Conservation (phyloP, 2,113 vertebrate genomes). For the Cheirogaleus medius region DNA sequence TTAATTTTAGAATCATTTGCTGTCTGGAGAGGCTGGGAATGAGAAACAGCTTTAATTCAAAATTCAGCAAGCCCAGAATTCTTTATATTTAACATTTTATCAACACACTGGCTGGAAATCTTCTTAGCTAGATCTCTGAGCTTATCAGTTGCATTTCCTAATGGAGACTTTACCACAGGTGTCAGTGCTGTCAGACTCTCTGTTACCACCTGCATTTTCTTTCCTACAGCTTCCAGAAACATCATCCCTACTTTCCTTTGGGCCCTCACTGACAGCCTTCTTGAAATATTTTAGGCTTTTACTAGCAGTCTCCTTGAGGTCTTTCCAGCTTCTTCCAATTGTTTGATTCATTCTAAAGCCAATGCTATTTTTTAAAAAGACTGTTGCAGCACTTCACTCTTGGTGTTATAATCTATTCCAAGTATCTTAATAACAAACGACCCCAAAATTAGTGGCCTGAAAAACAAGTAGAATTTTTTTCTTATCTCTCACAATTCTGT, state of each 20-base stretch:
- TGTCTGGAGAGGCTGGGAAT: background rate
- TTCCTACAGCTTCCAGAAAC: background rate
- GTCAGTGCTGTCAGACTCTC: background rate
- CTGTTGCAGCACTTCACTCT: background rate
- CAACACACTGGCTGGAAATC: background rate
- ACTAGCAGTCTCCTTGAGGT: background rate
- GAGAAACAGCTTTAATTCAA: background rate
- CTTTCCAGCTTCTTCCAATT: background rate
- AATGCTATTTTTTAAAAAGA: background rate
- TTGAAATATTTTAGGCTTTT: background rate
- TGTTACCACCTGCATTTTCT: background rate
- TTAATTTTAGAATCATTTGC: background rate
- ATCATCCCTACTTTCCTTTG: background rate
- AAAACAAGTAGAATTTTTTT: background rate
- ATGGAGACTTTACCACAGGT: background rate
- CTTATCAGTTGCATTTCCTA: background rate
- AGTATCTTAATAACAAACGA: background rate
- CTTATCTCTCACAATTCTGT: background rate
- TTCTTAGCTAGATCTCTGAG: background rate
- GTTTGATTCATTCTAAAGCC: background rate
- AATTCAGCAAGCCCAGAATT: background rate
- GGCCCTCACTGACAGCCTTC: background rate
- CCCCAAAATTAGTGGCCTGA: background rate
- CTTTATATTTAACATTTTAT: background rate
- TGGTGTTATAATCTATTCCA: background rate